Conservation (phyloP, 2,113 vertebrate genomes). For the Aldabrachelys gigantea region DNA sequence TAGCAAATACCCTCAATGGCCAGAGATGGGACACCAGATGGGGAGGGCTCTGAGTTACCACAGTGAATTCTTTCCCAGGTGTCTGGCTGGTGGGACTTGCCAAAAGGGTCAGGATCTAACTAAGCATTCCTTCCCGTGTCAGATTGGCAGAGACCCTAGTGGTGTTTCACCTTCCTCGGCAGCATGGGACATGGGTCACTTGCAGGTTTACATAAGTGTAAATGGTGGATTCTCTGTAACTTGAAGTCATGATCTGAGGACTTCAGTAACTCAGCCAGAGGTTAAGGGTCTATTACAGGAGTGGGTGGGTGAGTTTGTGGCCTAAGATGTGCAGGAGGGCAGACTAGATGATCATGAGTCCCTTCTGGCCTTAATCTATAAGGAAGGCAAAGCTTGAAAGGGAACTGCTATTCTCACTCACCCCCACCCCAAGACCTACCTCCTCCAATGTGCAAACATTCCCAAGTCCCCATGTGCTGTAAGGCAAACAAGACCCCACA, state of each 20-base stretch:
- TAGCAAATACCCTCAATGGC: neutral
- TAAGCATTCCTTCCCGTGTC: neutral
- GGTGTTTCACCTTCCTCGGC: neutral
- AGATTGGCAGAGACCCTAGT: neutral
- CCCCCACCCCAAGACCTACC: neutral
- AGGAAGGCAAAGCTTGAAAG: neutral
- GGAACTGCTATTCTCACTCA: neutral
- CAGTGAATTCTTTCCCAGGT: neutral
- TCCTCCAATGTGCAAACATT: neutral
- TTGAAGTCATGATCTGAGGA: neutral
- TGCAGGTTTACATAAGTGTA: neutral
- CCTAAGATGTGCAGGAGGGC: neutral
- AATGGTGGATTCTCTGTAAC: neutral
- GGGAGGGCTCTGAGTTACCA: too few species aligned
- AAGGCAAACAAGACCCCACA: neutral
- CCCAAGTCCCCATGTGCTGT: neutral
- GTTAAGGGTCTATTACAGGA: neutral
- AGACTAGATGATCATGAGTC: neutral
- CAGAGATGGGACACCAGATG: neutral
- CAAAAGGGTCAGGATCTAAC: neutral
- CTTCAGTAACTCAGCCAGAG: neutral
- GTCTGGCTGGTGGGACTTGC: neutral
- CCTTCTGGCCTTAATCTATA: neutral
- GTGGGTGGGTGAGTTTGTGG: neutral
- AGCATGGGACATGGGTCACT: neutral